Conservation (phyloP, 2,113 vertebrate species). For the Oryzias celebensis region DNA sequence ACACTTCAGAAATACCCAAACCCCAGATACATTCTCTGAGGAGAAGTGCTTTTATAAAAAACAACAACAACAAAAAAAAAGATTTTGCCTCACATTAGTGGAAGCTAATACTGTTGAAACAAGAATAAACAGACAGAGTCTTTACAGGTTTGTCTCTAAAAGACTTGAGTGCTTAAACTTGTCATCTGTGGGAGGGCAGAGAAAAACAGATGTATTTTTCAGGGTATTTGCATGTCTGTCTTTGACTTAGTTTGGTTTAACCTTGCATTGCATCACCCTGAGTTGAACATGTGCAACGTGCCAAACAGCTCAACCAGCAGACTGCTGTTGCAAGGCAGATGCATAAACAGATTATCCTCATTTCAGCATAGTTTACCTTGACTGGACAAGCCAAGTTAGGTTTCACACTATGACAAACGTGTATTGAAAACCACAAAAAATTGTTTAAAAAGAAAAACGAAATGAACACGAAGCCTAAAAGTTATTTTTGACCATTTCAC, state of each 20-base stretch:
- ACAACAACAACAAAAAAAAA: constrained; percentile 1
- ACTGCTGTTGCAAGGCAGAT: neutral
- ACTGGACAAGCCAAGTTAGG: neutral
- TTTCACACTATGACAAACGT: too few relatives aligned
- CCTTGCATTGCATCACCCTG: constrained; percentile 3
- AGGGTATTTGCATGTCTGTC: constrained; percentile 11
- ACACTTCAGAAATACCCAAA: too few relatives aligned
- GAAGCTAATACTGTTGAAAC: constrained; percentile 43
- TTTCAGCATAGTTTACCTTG: neutral
- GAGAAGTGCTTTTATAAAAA: neutral
- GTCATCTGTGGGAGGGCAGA: constrained; percentile 8
- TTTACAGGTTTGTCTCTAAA: constrained; percentile 24
- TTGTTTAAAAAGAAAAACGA: too few relatives aligned
- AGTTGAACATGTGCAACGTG: neutral
- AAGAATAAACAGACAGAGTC: constrained; percentile 32
- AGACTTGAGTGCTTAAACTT: constrained; percentile 24
- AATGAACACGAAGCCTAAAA: too few relatives aligned
- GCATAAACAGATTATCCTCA: constrained; percentile 4
- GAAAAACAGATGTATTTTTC: constrained; percentile 27
- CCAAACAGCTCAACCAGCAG: neutral
- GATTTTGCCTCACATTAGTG: constrained; percentile 5
- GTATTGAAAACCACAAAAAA: too few relatives aligned
- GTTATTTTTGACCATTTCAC: too few relatives aligned
- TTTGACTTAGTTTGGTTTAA: constrained; percentile 16
- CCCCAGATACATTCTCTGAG: neutral